Evolutionary conservation across 2,888 invertebrate genomes (phyloP).

Genomic region (Drosophila robusta): DNA sequence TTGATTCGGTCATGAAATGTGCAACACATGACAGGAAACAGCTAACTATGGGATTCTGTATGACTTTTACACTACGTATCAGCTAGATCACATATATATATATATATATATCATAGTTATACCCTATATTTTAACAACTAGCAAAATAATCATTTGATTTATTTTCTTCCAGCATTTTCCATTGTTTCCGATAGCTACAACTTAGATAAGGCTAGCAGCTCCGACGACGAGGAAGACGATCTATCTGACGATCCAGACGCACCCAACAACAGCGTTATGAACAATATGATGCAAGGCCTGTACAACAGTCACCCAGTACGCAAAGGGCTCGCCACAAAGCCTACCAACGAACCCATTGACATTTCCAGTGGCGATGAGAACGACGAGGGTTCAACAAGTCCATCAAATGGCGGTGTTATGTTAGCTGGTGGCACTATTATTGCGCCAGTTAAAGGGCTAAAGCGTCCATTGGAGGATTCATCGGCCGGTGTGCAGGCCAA

Average conservation of each 20-base stretch:
- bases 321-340: constrained; percentile 56
- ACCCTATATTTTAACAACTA: too few species aligned
- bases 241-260: constrained; percentile 48
- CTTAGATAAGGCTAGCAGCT: constrained; percentile 84
- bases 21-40: too few species aligned
- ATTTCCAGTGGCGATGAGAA: constrained; percentile 92
- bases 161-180: constrained; percentile 87
- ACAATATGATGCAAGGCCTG: constrained; percentile 85
- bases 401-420: constrained; percentile 48
- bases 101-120: too few species aligned
- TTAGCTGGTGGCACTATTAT: neutral
- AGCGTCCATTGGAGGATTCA: constrained; percentile 36
- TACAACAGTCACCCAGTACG: constrained; percentile 82
- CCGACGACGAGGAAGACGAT: constrained; percentile 86
- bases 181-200: constrained; percentile 90
- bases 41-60: too few species aligned
- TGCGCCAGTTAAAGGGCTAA: constrained; percentile 24
- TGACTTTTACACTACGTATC: too few species aligned
- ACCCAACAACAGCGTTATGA: constrained; percentile 77
- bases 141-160: too few species aligned
- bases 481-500: constrained; percentile 21
- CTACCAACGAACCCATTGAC: constrained; percentile 88
- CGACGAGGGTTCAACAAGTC: constrained; percentile 84
- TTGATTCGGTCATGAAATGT: neutral
- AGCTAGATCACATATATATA: too few species aligned